Evolutionary conservation across 2,888 invertebrate species (phyloP).

Genomic region (Sinhomidia bicolor): DNA sequence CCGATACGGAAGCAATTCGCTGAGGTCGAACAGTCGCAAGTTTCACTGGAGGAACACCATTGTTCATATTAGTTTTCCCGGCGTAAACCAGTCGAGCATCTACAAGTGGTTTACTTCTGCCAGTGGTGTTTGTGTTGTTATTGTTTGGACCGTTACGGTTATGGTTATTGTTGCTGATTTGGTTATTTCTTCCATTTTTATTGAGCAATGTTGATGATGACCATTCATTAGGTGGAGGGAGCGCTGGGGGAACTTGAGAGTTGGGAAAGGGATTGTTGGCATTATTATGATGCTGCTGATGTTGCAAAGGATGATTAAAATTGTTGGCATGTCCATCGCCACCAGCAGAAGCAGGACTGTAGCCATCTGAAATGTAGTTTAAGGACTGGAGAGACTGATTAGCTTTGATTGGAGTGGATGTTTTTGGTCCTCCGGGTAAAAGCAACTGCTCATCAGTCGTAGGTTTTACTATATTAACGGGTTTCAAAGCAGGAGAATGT

Average conservation of each 20-base stretch:
- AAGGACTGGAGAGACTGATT: slow-evolving; percentile 74
- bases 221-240: slow-evolving; percentile 68
- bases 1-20: slow-evolving; percentile 77
- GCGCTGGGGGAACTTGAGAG: slow-evolving; percentile 53
- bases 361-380: slow-evolving; percentile 70
- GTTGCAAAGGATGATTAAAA: slow-evolving; percentile 55
- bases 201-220: slow-evolving; percentile 19
- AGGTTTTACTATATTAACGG: slow-evolving; percentile 79
- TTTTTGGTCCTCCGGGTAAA: slow-evolving; percentile 75
- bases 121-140: slow-evolving; percentile 4
- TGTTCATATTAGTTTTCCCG: not conserved
- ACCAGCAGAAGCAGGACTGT: slow-evolving; percentile 41
- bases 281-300: slow-evolving; percentile 8
- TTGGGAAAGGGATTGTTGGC: slow-evolving; percentile 13
- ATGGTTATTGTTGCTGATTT: slow-evolving; percentile 60
- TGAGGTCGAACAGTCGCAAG: slow-evolving; percentile 79
- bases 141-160: slow-evolving; percentile 34
- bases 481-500: slow-evolving; percentile 69
- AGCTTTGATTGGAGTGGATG: slow-evolving; percentile 79
- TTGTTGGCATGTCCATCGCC: slow-evolving; percentile 44
- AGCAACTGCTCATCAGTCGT: slow-evolving; percentile 74
- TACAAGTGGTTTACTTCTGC: slow-evolving; percentile 61
- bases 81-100: slow-evolving; percentile 47
- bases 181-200: slow-evolving; percentile 51
- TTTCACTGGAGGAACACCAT: slow-evolving; percentile 66